Base-by-base conservation (phyloP, 1,140 invertebrate genomes). In the Bombus sibiricus region DNA sequence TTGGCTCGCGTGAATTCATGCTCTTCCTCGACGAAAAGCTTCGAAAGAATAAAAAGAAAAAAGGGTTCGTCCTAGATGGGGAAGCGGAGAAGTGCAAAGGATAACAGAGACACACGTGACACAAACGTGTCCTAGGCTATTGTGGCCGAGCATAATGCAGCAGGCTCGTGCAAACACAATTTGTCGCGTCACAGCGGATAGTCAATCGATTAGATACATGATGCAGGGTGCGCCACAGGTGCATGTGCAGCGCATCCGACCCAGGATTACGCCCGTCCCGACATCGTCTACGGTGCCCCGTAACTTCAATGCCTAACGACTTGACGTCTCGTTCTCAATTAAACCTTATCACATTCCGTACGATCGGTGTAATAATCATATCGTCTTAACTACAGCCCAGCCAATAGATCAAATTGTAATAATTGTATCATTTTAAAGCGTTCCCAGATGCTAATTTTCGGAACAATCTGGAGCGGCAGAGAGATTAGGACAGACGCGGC, bases 181-280 rank as follows among this genome's bases (percentile, higher is more conserved):
- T 93, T 93, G 86, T 90, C 92, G 89, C 89, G 91, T 93, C 91
- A 91, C 91, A 89, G 92, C 90, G 91, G 90, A 93, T 93, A 92
- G 90, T 92, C 92, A 89, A 93, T 92, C 93, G 92, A 93, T 93
- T 93, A 93, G 89, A 64, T 74, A 73, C 81, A 78, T 47, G 59
- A 66, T 59, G 86, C 86, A 78, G 74, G 87, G 83, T 88, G 85
- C 87, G 89, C 91, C 90, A 92, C 92, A 92, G 91, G 91, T 92
- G 88, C 89, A 91, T 89, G 81, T 88, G 86, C 68, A 66, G 59
- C 66, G 39, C 85, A 81, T 79, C 53, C 75, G 37, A 80, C 59
- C 76, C 74, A 69, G 73, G 87, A 91, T 92, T 92, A 92, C 81
- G 72, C 79, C 64, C 87, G 87, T 86, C 41, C 34, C 71, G 25